phyloP scores from a whole-genome alignment of 2,113 vertebrate genomes.

The Chaenocephalus aceratus region DNA sequence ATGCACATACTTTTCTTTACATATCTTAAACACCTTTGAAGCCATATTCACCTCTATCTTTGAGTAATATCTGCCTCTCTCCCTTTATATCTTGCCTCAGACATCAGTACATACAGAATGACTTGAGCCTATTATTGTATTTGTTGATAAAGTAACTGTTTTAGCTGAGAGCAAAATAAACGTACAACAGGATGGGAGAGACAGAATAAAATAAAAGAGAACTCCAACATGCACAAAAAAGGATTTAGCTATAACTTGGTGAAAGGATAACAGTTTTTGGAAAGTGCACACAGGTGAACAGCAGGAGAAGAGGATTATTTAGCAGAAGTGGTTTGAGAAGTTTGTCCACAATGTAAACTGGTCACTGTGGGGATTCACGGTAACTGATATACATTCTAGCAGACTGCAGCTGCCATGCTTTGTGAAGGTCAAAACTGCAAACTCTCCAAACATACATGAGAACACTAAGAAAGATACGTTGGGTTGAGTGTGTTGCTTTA shows the following conservation, averaged over 20 bases:
- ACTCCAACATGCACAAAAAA: too few relatives aligned
- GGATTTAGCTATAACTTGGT: background rate
- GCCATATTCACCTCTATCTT: background rate
- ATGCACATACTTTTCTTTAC: background rate
- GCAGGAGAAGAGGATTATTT: background rate
- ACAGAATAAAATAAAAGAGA: too few relatives aligned
- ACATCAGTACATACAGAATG: background rate
- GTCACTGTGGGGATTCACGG: background rate
- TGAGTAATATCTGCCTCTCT: background rate
- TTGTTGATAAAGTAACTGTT: constrained; percentile 13
- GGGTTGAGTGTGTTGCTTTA: constrained; percentile 28
- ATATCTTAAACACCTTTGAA: background rate
- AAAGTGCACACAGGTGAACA: background rate
- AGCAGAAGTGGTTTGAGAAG: background rate
- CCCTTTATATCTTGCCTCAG: background rate
- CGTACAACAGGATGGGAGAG: too few relatives aligned
- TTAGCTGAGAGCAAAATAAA: background rate
- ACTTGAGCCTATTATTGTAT: background rate
- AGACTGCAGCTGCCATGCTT: background rate
- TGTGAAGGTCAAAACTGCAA: constrained; percentile 19
- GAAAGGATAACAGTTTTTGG: background rate
- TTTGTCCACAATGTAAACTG: constrained; percentile 8
- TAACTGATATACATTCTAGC: constrained; percentile 16
- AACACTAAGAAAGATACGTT: background rate
- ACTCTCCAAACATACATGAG: background rate